Base-by-base conservation (phyloP, 2,888 invertebrate species). In the Endotricha flammealis region DNA sequence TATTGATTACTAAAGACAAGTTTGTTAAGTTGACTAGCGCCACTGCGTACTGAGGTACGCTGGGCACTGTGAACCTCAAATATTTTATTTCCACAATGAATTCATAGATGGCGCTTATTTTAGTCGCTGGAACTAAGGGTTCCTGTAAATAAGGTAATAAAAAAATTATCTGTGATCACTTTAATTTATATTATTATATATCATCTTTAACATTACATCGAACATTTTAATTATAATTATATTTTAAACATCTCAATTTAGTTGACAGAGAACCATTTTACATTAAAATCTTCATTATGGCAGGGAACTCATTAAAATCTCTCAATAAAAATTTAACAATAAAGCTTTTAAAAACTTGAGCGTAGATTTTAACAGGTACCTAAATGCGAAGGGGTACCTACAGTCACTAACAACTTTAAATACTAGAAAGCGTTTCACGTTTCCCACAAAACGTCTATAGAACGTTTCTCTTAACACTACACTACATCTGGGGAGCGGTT, bases 271-370 rank as follows among this genome's bases (percentile, higher is more conserved):
- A 71, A 77, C 63, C 64, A 69, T 56, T 64, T 35, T 51, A 54
- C 44, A 64, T 59, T 70, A 67, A 62, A 73, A 64, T 64, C 43
- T 69, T 71, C 53, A 51, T 75, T 64, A 74, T 64, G 69, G 76
- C 81, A 64, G 68, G 66, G 57, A 81, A 83, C 72, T 71, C 58
- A 85, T 74, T 75, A 81, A 64, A 85, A 81, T 77, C 64, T 74
- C 60, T 74, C 53, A 75, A 79, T 77, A 74, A 81, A 76, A 77
- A 65, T 61, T 67, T 60, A 83, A 85, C 80, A 81, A 78, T 83
- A 82, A 85, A 85, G 85, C 86, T 68, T 80, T 79, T 69, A 72
- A 69, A 77, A 81, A 79, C 64, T 83, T 85, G 83, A 83, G 83
- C 86, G 79, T 78, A 80, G 75, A 79, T 66, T 71, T 57, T 62